These are phyloP conservation scores for Passer montanus DNA, from an alignment of 2,113 vertebrate species.

Conservation along the genomic window DNA sequence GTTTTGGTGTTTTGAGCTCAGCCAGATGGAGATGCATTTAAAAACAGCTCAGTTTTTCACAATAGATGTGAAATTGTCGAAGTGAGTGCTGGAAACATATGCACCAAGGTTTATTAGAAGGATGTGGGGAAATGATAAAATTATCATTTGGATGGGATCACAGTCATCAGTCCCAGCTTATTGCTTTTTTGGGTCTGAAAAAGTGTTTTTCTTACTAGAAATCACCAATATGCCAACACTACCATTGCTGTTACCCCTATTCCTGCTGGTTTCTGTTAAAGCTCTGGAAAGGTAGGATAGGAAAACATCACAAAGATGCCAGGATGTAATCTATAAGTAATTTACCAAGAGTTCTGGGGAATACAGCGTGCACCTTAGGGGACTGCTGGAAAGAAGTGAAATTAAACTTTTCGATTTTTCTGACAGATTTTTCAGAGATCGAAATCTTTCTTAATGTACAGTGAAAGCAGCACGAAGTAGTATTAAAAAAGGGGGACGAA, in stretches of 20 bases:
- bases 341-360: conserved; percentile 6
- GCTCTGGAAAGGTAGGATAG: background rate
- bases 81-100: background rate
- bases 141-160: background rate
- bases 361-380: background rate
- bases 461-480: background rate
- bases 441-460: background rate
- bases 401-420: conserved; percentile 8
- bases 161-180: background rate
- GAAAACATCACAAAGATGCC: background rate
- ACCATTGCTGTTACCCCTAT: fast-evolving
- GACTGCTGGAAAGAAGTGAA: background rate
- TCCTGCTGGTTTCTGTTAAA: background rate
- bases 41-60: background rate
- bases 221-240: background rate
- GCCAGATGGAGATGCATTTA: background rate
- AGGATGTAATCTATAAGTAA: conserved; percentile 25
- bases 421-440: background rate
- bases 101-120: background rate
- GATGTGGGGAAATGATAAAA: background rate
- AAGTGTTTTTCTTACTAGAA: background rate
- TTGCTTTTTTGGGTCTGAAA: background rate
- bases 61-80: background rate
- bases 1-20: conserved; percentile 11
- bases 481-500: background rate